phyloP scores from a whole-genome alignment of 1,140 invertebrate species.

The Drosophila melanica region DNA sequence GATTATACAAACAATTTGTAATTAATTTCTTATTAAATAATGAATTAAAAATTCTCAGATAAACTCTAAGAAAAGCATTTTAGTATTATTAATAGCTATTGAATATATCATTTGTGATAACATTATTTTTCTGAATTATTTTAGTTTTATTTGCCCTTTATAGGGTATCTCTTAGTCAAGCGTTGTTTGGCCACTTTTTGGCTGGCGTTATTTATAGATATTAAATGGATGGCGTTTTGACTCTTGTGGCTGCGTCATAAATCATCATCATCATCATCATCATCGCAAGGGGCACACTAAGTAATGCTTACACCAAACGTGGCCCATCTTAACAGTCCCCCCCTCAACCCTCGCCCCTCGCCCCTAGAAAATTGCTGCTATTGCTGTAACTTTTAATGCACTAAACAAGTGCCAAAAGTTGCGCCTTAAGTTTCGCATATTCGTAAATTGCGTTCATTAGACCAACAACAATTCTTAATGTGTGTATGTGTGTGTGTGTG shows the following conservation, averaged over 20 bases:
- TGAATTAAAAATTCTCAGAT: too few relatives aligned
- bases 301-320: background rate
- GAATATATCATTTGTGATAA: too few relatives aligned
- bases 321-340: too few relatives aligned
- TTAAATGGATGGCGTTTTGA: conserved; percentile 15
- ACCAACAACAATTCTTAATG: background rate
- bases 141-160: too few relatives aligned
- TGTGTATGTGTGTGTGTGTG: background rate
- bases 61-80: background rate
- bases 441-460: conserved; percentile 12
- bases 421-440: conserved; percentile 29
- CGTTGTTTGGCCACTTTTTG: background rate
- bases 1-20: too few relatives aligned
- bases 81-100: too few relatives aligned
- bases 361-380: background rate
- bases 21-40: too few relatives aligned
- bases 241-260: conserved; percentile 13
- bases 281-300: background rate
- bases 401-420: conserved; percentile 53
- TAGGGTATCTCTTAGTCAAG: background rate
- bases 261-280: conserved; percentile 20
- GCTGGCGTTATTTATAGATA: background rate
- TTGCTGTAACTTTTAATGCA: conserved; percentile 47
- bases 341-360: background rate
- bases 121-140: too few relatives aligned